Evolutionary conservation across 2,888 invertebrate genomes (phyloP).

Genomic region (Tethea ocularis): DNA sequence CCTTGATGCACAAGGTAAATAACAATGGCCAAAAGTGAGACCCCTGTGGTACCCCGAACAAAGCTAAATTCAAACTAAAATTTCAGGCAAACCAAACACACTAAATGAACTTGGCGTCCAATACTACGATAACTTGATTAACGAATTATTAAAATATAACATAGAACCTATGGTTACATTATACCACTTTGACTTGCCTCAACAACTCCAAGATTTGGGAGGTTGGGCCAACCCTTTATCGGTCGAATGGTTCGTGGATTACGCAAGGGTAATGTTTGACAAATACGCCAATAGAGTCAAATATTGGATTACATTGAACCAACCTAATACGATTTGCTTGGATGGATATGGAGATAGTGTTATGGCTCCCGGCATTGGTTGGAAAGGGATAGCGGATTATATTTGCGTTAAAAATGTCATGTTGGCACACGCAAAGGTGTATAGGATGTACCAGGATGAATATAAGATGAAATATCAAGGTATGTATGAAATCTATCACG

Average conservation of each 20-base stretch:
- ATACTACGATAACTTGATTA: conserved; percentile 84
- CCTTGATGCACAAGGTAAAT: background rate
- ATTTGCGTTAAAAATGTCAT: conserved; percentile 80
- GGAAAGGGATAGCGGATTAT: conserved; percentile 76
- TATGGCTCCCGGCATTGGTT: conserved; percentile 60
- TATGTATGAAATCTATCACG: conserved; percentile 24
- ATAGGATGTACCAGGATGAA: conserved; percentile 66
- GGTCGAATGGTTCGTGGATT: conserved; percentile 73
- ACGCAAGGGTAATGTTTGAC: conserved; percentile 68
- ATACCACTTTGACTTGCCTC: conserved; percentile 67
- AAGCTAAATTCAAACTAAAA: background rate
- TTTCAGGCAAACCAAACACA: conserved; percentile 55
- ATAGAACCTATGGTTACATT: conserved; percentile 65
- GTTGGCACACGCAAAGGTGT: conserved; percentile 84
- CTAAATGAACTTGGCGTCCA: conserved; percentile 65
- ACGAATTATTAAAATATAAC: conserved; percentile 65
- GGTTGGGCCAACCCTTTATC: conserved; percentile 62
- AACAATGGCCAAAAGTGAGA: background rate
- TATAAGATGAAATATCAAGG: conserved; percentile 61
- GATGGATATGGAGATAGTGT: conserved; percentile 69
- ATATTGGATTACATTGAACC: conserved; percentile 85
- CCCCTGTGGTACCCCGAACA: background rate
- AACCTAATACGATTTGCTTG: conserved; percentile 74
- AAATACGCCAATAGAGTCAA: conserved; percentile 77
- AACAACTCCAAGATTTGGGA: conserved; percentile 60